phyloP scores from a whole-genome alignment of 2,888 invertebrate genomes.

The Scotopteryx bipunctaria region DNA sequence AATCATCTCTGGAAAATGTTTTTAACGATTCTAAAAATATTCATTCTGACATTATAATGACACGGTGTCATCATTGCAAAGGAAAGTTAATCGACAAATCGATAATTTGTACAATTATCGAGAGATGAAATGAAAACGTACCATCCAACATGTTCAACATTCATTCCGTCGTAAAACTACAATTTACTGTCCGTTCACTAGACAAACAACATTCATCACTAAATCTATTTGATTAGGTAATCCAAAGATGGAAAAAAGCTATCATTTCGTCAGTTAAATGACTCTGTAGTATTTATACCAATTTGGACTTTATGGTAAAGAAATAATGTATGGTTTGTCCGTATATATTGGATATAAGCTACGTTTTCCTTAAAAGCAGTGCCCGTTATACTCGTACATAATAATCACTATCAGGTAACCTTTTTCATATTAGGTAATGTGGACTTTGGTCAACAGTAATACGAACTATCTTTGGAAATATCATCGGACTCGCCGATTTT shows the following conservation, averaged over 20 bases:
- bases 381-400: too few species aligned
- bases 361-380: neutral
- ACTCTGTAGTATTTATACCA: neutral
- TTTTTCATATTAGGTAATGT: too few species aligned
- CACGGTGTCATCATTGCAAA: slow-evolving; percentile 4
- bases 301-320: slow-evolving; percentile 1
- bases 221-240: slow-evolving; percentile 20
- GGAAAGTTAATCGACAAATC: slow-evolving; percentile 10
- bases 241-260: slow-evolving; percentile 1
- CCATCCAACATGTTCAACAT: slow-evolving; percentile 4
- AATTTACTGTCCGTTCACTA: slow-evolving; percentile 12
- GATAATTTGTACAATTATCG: slow-evolving; percentile 12
- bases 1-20: neutral
- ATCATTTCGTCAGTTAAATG: slow-evolving; percentile 15
- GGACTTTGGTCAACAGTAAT: too few species aligned
- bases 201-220: slow-evolving; percentile 9
- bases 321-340: neutral
- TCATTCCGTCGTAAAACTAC: slow-evolving; percentile 19
- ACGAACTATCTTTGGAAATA: too few species aligned
- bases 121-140: neutral
- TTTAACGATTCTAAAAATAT: neutral
- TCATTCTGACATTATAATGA: slow-evolving; percentile 9
- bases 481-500: too few species aligned
- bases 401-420: too few species aligned
- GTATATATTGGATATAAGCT: neutral